These are phyloP conservation scores for Drosophila vallismaia DNA, from an alignment of 2,888 invertebrate species.

Conservation along the genomic window DNA sequence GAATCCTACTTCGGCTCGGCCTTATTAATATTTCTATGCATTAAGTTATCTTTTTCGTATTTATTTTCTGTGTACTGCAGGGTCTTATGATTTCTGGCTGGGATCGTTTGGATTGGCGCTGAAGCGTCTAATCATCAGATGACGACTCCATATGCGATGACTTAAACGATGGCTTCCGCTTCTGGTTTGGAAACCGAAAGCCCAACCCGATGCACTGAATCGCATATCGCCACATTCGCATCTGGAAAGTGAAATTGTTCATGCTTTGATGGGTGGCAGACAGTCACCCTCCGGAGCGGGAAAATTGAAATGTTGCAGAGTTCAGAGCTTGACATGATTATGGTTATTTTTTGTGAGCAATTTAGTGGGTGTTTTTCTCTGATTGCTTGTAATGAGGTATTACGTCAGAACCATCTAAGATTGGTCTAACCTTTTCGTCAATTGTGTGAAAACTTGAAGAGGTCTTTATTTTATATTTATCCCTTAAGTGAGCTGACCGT, in stretches of 20 bases:
- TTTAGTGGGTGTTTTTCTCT: background rate
- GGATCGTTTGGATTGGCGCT: slow-evolving; percentile 39
- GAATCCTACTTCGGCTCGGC: background rate
- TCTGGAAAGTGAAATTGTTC: slow-evolving; percentile 64
- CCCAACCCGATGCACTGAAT: slow-evolving; percentile 37
- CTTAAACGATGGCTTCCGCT: slow-evolving; percentile 58
- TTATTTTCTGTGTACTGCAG: slow-evolving; percentile 10
- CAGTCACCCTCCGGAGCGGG: slow-evolving; percentile 12
- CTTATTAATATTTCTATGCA: background rate
- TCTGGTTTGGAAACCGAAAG: slow-evolving; percentile 66
- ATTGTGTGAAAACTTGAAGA: background rate
- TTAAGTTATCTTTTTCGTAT: background rate
- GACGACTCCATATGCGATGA: slow-evolving; percentile 22
- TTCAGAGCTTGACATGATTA: slow-evolving; percentile 29
- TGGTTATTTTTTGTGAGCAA: slow-evolving; percentile 8
- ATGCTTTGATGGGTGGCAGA: slow-evolving; percentile 35
- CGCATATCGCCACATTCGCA: slow-evolving; percentile 32
- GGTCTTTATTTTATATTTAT: background rate
- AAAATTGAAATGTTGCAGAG: slow-evolving; percentile 42
- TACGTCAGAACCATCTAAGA: slow-evolving; percentile 6
- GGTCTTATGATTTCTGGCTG: slow-evolving; percentile 31
- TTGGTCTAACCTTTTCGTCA: background rate
- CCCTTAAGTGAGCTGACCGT: background rate
- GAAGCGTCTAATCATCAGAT: slow-evolving; percentile 50
- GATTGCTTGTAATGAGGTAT: slow-evolving; percentile 15